Conservation (phyloP, 2,113 vertebrate species). For the Nycticryphes semicollaris region DNA sequence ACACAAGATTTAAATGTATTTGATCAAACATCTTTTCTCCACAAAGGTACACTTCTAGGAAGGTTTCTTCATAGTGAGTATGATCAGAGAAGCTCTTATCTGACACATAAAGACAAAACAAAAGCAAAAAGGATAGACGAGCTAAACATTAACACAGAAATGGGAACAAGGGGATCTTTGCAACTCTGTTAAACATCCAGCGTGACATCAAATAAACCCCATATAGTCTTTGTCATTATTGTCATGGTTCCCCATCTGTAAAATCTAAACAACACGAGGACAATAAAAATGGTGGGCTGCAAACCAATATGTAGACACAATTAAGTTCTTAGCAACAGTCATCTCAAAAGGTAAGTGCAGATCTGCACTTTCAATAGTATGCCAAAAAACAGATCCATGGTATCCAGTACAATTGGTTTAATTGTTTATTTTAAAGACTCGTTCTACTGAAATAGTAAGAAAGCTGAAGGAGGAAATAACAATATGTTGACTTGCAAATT, state of each 20-base stretch:
- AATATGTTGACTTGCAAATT: not conserved
- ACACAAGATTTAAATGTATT: not conserved
- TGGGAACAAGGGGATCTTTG: not conserved
- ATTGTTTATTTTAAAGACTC: not conserved
- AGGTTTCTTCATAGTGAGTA: not conserved
- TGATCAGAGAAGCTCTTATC: not conserved
- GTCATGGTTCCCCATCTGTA: not conserved
- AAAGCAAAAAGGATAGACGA: not conserved
- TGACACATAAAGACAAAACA: not conserved
- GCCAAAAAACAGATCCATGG: not conserved
- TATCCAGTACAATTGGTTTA: not conserved
- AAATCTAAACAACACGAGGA: not conserved
- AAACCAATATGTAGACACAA: not conserved
- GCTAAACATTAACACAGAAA: not conserved
- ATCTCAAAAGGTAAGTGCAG: not conserved
- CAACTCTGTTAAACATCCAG: not conserved
- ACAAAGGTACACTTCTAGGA: not conserved
- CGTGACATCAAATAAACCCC: not conserved
- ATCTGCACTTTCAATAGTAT: not conserved
- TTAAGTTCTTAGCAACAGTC: not conserved
- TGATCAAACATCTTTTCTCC: not conserved
- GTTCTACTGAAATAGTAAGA: not conserved
- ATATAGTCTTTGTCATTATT: not conserved
- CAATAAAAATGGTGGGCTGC: not conserved
- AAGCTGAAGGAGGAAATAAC: not conserved